Evolutionary conservation across 64 coral and sea anemone species (phyloP).

Genomic region (Pocillopora damicornis): DNA sequence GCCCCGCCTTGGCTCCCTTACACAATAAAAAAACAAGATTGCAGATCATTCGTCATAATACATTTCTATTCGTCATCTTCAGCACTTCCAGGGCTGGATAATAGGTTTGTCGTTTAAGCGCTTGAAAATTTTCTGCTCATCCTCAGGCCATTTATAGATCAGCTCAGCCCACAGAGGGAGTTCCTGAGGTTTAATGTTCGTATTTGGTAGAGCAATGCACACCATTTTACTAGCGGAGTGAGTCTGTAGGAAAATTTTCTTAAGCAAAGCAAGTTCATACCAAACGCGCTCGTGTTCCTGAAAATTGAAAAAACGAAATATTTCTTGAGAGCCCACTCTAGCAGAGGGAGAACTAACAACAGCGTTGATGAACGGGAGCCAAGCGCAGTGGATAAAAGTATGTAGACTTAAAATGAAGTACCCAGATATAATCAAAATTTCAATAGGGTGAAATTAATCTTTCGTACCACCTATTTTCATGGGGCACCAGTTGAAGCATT

Average conservation of each 20-base stretch:
- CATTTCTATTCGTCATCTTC: background rate
- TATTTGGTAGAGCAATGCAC: background rate
- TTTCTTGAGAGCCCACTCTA: no score
- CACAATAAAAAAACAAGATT: no score
- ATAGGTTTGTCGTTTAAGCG: slow-evolving; percentile 24
- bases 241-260: slow-evolving; percentile 16
- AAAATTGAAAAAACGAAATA: background rate
- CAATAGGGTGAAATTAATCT: no score
- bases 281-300: slow-evolving; percentile 12
- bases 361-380: no score
- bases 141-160: slow-evolving; percentile 25
- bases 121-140: slow-evolving; percentile 12
- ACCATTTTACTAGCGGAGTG: slow-evolving; percentile 15
- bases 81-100: slow-evolving; percentile 17
- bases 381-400: no score
- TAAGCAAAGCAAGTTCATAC: slow-evolving; percentile 18
- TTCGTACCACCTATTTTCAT: no score
- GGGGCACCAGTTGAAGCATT: no score
- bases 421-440: no score
- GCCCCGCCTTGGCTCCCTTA: no score
- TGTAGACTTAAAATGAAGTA: no score
- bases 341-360: no score
- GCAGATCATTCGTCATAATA: background rate
- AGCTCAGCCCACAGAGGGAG: slow-evolving; percentile 22
- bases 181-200: background rate